Conservation (phyloP, 2,113 vertebrate genomes). For the Bufo gargarizans region DNA sequence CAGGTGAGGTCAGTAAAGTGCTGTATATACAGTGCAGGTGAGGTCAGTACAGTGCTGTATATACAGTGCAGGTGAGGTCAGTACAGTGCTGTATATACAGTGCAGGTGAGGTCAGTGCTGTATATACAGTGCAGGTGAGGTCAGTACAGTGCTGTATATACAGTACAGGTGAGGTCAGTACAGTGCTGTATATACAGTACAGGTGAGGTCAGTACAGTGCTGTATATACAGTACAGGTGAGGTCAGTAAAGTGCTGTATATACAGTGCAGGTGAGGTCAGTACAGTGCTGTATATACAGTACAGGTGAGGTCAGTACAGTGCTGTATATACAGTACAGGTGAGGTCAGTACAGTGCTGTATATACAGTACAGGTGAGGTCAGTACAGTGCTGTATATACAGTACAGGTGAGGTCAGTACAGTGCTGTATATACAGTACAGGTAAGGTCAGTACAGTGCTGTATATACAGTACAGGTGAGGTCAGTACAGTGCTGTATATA, state of each 20-base stretch:
- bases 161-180: not conserved
- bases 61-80: no score
- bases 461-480: not conserved
- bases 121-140: not conserved
- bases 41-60: no score
- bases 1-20: no score
- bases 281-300: not conserved
- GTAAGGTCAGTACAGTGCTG: not conserved
- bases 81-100: not conserved
- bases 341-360: not conserved
- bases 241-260: not conserved
- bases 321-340: not conserved
- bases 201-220: not conserved
- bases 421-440: no score
- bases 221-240: not conserved
- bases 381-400: no score
- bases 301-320: not conserved
- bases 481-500: not conserved
- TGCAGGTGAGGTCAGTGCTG: not conserved
- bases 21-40: no score
- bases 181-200: not conserved
- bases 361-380: no score
- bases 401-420: no score
- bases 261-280: not conserved
- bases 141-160: not conserved